Evolutionary conservation across 1,140 invertebrate genomes (phyloP).

Genomic region (Neuroterus valhalla): DNA sequence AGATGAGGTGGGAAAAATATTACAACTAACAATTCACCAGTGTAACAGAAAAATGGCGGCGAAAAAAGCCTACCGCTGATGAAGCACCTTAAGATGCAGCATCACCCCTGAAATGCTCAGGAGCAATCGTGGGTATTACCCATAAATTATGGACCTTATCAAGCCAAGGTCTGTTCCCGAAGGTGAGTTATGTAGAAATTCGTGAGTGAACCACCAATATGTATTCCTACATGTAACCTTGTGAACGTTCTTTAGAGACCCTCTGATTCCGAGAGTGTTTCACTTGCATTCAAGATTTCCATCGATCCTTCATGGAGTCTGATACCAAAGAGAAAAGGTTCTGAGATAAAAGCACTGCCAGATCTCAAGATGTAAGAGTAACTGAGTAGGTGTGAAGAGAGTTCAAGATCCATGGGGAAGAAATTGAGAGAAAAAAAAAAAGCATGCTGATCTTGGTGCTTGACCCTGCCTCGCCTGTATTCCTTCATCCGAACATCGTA

Average conservation of each 20-base stretch:
- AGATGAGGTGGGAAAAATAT: too few relatives aligned
- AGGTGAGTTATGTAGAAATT: neutral
- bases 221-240: neutral
- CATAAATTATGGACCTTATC: conserved; percentile 13
- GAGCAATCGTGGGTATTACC: too few relatives aligned
- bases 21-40: too few relatives aligned
- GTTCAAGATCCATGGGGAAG: conserved; percentile 9
- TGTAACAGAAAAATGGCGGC: too few relatives aligned
- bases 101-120: too few relatives aligned
- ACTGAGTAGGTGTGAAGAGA: conserved; percentile 22
- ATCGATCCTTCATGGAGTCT: neutral
- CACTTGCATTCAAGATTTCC: neutral
- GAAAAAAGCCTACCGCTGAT: too few relatives aligned
- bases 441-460: conserved; percentile 2
- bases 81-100: too few relatives aligned
- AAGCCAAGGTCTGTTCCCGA: neutral
- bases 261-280: neutral
- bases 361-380: conserved; percentile 2
- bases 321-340: conserved; percentile 5
- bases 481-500: conserved; percentile 14
- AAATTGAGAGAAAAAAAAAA: conserved; percentile 9
- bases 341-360: neutral
- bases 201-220: neutral
- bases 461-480: neutral
- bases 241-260: neutral